Evolutionary conservation across 1,140 invertebrate species (phyloP), one percentile per base, ranked within the genome.

Genomic region (Drosophila novamexicana): DNA sequence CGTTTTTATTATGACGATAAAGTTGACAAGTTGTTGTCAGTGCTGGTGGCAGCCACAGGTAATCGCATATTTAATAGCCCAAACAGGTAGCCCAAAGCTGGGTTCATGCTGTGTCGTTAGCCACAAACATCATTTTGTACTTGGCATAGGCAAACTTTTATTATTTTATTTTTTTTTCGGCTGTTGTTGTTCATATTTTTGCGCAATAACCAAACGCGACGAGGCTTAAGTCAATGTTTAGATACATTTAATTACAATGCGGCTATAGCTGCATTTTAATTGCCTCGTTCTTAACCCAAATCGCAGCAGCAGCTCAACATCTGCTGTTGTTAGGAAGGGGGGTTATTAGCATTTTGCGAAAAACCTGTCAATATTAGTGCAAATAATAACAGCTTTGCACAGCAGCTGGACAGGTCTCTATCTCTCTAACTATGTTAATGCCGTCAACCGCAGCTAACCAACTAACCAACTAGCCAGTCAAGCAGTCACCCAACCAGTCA

Each of bases 291-390:
- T 88, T 88, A 88, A 88, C 84, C 84, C 84, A 89, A 88, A 88
- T 88, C 82, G 68, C 61, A 45, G 49, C 40, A 54, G 47, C 29
- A 59, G 44, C 63, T 42, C 72, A 68, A 75, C 74, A 85, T 75
- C 64, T 64, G 70, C 75, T 58, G 54, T 62, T 12, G 57, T 44
- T 39, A 37, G 36, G 22, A 22, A n/a, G 37, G 54, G 54, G 75
- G 63, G 62, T 63, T 86, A 89, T 88, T 88, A 84, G 84, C 84
- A 89, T 89, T 80, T 89, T 89, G 77, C 69, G 66, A 84, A 89
- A 81, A 88, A 88, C 80, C 84, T 89, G 84, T 89, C 84, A 89
- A 89, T 89, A 89, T 89, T 89, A 89, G 84, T 89, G 84, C 84
- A 89, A 89, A 89, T 89, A 89, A 89, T 89, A 84, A 89, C 84